Percentiles rank a stretch among this genome's conserved stretches.
These are phyloP conservation scores for Fukomys damarensis DNA, from an alignment of 2,113 vertebrate species.

Conservation along the genomic window DNA sequence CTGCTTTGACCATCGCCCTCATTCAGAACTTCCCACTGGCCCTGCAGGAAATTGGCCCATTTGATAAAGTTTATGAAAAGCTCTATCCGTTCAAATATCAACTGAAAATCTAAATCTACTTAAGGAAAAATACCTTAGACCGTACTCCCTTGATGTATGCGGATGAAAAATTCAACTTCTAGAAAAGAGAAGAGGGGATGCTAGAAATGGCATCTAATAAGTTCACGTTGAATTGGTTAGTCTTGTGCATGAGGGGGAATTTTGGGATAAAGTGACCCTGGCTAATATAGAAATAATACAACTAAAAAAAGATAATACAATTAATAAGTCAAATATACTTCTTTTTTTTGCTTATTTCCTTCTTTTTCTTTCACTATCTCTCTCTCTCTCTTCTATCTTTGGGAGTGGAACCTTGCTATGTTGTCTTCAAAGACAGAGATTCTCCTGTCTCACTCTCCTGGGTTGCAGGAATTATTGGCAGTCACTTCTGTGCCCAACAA, in stretches of 20 bases:
- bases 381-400: background rate
- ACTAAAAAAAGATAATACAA: background rate
- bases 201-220: background rate
- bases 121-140: background rate
- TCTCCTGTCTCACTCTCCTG: background rate
- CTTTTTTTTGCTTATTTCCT: background rate
- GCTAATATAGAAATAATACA: background rate
- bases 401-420: background rate
- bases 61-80: background rate
- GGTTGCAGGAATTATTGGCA: background rate
- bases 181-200: background rate
- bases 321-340: conserved; percentile 3
- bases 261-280: background rate
- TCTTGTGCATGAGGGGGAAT: background rate
- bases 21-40: background rate
- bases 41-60: background rate
- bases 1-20: background rate
- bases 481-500: background rate
- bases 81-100: background rate
- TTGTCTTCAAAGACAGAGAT: background rate
- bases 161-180: background rate
- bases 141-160: background rate
- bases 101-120: background rate
- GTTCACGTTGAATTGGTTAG: conserved; percentile 10
- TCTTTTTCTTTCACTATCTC: background rate